Base-by-base conservation (phyloP, 2,888 invertebrate genomes). In the Sesia bembeciformis region DNA sequence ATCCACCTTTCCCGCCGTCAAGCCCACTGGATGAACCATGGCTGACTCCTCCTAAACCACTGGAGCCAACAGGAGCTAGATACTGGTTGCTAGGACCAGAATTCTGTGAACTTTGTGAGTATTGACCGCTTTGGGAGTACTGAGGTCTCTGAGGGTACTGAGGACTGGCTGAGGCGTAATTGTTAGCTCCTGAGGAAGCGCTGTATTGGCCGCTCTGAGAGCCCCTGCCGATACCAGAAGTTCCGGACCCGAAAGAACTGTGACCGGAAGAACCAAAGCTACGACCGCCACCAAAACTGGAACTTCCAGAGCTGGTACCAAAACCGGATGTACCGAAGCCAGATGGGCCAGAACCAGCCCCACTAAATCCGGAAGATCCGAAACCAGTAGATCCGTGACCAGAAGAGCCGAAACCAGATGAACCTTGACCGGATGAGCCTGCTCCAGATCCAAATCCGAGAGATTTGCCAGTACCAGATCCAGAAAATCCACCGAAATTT, bases 381-480 rank as follows among this genome's bases (percentile, higher is more conserved):
- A 23, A 46, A 46, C 46, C 43, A 43, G 43, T n/a, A 5, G n/a
- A n/a, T 5, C 43, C 43, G 6, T 7, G 8, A n/a, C 43, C 43
- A n/a, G n/a, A 7, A 43, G 23, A 46, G 4, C 46, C 46, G 23
- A 8, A 46, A 8, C 46, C 46, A 8, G 43, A 46, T 5, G 8
- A 8, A 7, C 46, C 46, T 4, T 46, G 46, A 4, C 46, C 46
- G 46, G 46, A 46, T 46, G 46, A 46, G 46, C 8, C 46, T 5
- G n/a, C 8, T 43, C 6, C 8, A 43, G 7, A 8, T 1, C 43
- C n/a, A 3, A 46, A 46, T 8, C 40, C 23, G 23, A 23, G 52
- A 52, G 51, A 54, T 57, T 46, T 54, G 53, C 49, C 55, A 52
- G 55, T 52, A 43, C 59, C 55, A 43, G 58, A 58, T 41, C 55